Conservation (phyloP, 35 echinoderm and acorn worm species). For the Stichopus chloronotus region DNA sequence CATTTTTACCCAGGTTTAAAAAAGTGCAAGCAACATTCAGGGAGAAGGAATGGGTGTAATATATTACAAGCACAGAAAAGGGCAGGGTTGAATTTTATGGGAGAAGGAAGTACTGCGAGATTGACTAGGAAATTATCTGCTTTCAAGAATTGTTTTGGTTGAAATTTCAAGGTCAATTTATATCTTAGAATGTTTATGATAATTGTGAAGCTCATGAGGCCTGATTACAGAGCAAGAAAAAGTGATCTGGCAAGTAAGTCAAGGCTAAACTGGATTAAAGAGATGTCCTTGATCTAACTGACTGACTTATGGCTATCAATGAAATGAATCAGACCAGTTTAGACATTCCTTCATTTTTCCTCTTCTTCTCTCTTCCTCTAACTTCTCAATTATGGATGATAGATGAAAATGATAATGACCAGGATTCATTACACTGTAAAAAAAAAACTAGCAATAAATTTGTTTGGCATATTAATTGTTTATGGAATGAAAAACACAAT, state of each 20-base stretch:
- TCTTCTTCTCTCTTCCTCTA: too few species aligned
- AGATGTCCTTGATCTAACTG: neutral
- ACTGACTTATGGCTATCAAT: too few species aligned
- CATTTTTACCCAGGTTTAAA: neutral
- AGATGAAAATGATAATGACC: too few species aligned
- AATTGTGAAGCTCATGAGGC: neutral
- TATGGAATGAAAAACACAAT: too few species aligned
- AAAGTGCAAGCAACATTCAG: conserved; percentile 26
- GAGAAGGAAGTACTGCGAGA: too few species aligned
- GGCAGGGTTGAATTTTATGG: neutral
- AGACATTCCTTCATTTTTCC: too few species aligned
- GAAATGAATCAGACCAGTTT: too few species aligned
- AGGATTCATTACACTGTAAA: too few species aligned
- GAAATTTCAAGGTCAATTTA: conserved; percentile 47
- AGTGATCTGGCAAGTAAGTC: neutral
- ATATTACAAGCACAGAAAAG: neutral
- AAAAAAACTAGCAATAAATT: too few species aligned
- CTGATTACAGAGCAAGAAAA: neutral
- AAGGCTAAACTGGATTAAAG: neutral
- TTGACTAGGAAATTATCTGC: too few species aligned
- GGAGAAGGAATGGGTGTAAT: neutral
- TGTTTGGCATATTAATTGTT: too few species aligned
- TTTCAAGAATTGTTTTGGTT: neutral
- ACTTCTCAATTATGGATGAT: too few species aligned
- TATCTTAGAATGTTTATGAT: neutral